These are phyloP conservation scores for Chamaea fasciata DNA, from an alignment of 2,113 vertebrate genomes.

Conservation along the genomic window DNA sequence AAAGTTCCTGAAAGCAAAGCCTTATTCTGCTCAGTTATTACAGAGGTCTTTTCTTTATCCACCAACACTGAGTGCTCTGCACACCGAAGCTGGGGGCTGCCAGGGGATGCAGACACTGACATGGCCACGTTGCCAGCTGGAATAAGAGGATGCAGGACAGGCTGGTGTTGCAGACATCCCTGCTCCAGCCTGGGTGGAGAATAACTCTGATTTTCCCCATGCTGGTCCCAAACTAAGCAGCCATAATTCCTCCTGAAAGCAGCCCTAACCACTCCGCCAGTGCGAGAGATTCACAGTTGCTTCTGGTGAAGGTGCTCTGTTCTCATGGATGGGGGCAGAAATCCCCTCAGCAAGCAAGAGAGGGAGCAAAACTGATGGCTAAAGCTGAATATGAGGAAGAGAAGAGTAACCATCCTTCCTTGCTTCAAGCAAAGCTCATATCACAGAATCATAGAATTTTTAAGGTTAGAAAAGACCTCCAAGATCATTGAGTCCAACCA, in stretches of 20 bases:
- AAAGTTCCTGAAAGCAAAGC: slow-evolving; percentile 7
- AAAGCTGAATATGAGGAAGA: background rate
- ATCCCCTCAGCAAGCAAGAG: background rate
- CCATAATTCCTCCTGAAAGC: background rate
- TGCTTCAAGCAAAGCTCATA: background rate
- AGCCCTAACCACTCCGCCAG: fast-evolving
- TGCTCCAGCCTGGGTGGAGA: background rate
- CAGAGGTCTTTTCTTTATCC: slow-evolving; percentile 1
- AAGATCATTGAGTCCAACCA: background rate
- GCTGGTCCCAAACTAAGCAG: background rate
- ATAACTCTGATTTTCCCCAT: background rate
- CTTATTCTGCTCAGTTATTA: background rate
- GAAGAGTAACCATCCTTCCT: background rate
- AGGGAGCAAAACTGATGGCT: background rate
- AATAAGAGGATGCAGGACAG: background rate
- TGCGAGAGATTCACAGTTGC: fast-evolving
- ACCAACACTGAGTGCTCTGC: background rate
- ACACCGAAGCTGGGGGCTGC: background rate
- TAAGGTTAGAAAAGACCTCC: background rate
- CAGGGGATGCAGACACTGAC: fast-evolving
- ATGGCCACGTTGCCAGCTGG: fast-evolving
- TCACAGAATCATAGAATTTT: background rate
- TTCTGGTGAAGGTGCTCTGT: background rate
- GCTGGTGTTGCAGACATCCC: background rate
- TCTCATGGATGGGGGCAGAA: background rate